phyloP scores from a whole-genome alignment of 2,888 invertebrate species.

The Marronus borbonicus region DNA sequence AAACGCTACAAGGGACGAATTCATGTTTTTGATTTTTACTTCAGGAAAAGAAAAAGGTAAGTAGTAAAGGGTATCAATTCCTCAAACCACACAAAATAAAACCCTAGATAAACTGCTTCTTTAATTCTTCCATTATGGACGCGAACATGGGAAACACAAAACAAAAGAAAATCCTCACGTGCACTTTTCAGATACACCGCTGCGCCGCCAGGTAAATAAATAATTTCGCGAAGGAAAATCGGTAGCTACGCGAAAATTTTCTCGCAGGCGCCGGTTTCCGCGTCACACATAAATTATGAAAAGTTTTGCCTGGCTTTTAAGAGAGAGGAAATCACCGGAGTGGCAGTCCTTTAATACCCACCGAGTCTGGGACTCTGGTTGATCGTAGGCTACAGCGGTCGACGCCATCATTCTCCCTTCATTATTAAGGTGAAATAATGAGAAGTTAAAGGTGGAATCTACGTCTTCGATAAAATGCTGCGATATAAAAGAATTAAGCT shows the following conservation, averaged over 20 bases:
- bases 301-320: slow-evolving; percentile 30
- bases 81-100: too few species aligned
- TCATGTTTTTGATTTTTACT: too few species aligned
- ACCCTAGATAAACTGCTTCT: too few species aligned
- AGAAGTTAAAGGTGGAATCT: too few species aligned
- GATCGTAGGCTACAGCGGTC: not conserved
- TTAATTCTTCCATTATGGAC: not conserved
- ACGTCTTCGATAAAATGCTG: too few species aligned
- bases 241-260: slow-evolving; percentile 12
- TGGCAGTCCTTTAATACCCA: slow-evolving; percentile 33
- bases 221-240: slow-evolving; percentile 20
- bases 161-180: slow-evolving; percentile 1
- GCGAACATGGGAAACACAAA: not conserved
- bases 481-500: too few species aligned
- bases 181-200: slow-evolving; percentile 17
- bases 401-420: too few species aligned
- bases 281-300: slow-evolving; percentile 36
- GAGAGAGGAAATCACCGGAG: slow-evolving; percentile 19
- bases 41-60: too few species aligned
- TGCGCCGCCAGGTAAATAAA: slow-evolving; percentile 9
- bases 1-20: too few species aligned
- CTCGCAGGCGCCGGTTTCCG: slow-evolving; percentile 32
- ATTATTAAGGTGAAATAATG: too few species aligned
- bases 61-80: too few species aligned
- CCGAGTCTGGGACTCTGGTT: slow-evolving; percentile 1